Conservation (phyloP, 2,113 vertebrate species). For the Morone saxatilis region DNA sequence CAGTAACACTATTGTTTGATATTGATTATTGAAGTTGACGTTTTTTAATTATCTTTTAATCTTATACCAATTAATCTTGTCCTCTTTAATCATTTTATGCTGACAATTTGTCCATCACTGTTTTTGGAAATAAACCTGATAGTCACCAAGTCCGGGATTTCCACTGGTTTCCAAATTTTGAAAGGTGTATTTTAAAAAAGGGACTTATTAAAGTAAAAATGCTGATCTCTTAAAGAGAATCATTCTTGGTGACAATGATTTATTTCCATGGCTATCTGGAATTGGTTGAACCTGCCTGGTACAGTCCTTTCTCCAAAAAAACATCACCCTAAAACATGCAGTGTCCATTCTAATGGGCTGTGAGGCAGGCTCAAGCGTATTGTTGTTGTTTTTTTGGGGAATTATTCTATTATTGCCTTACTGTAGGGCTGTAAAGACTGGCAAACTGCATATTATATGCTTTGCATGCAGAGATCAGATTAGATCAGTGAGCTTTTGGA, state of each 20-base stretch:
- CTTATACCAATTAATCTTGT: neutral
- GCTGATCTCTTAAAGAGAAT: neutral
- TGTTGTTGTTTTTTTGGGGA: constrained; percentile 5
- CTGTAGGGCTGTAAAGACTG: neutral
- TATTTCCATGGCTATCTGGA: constrained; percentile 5
- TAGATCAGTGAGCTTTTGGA: too few species aligned
- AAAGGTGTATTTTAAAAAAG: neutral
- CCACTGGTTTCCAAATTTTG: neutral
- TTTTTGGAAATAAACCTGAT: neutral
- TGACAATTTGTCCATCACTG: neutral
- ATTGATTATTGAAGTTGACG: too few species aligned
- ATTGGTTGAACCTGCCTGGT: constrained; percentile 11
- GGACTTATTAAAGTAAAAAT: neutral
- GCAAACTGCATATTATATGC: neutral
- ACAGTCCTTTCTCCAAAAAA: neutral
- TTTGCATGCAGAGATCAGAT: too few species aligned
- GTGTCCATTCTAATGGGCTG: too few species aligned
- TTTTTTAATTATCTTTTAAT: neutral
- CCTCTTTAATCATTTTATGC: neutral
- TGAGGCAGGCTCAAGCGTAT: neutral
- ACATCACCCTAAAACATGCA: neutral
- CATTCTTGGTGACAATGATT: neutral
- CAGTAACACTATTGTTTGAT: constrained; percentile 2
- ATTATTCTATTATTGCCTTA: neutral
- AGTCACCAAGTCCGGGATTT: neutral